Evolutionary conservation across 2,113 vertebrate species (phyloP), one percentile per base, ranked within the genome.

Genomic region (Pituophis catenifer): DNA sequence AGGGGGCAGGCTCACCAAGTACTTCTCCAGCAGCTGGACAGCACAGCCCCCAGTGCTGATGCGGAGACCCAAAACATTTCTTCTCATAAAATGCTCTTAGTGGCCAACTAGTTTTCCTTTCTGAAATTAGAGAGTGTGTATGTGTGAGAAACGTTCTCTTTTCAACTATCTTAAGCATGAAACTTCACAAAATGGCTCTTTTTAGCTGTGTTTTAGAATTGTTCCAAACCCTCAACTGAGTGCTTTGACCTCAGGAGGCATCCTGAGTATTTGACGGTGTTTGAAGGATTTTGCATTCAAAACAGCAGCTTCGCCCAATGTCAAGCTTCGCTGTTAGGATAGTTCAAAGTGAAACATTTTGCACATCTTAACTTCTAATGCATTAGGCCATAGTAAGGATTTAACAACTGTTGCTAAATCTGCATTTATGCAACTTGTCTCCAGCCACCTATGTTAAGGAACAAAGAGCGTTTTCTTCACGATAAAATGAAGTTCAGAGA

Each of bases 401-500:
- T 50, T 86, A 93, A n/a, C 15, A 26, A 12, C 5, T 15, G 13
- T 19, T 89, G 1, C 48, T 87, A 26, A 86, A 50, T 24, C 44
- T 26, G 55, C 59, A 23, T 29, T 90, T 53, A 9, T 48, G 95
- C 90, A 94, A 95, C 95, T 93, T 96, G 0, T 97, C 97, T 97
- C 93, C 96, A 98, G 97, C 97, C 97, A 94, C 97, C 94, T 95
- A 97, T 97, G 97, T 97, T 98, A 96, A 99, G 97, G 97, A 98
- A 97, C 94, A 98, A 98, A 97, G 98, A 97, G 90, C 98, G 98
- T 91, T 96, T 98, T 95, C 98, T 98, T 94, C 93, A 94, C 92
- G 98, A 98, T 94, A 98, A 98, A 96, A 94, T 96, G 96, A 99
- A 98, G 94, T 98, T 98, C 97, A 98, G 98, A 95, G 98, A 98